A percentile compares a stretch with the other conserved stretches of the same genome.
Conservation (phyloP, 2,113 vertebrate genomes). For the Phyllopteryx taeniolatus region DNA sequence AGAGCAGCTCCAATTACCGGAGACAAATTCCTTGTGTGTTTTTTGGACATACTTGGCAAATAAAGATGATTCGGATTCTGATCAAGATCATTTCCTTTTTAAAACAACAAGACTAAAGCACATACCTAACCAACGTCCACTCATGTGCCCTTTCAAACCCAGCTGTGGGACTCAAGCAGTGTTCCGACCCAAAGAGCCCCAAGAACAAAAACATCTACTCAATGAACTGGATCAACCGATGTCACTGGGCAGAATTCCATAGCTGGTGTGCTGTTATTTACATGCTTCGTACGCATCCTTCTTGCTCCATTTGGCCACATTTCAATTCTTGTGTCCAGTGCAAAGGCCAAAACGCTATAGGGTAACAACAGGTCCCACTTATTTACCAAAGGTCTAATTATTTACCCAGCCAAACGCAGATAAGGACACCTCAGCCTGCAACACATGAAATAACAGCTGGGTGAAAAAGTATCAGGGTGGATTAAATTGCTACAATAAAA, state of each 20-base stretch:
- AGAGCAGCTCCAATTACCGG: too few species aligned
- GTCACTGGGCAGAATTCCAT: background rate
- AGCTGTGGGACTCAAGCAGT: background rate
- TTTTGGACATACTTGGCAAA: too few species aligned
- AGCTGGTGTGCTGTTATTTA: background rate
- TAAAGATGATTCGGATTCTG: too few species aligned
- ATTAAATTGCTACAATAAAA: background rate
- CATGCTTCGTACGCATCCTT: slow-evolving; percentile 19
- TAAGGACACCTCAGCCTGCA: slow-evolving; percentile 16
- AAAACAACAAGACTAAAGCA: background rate
- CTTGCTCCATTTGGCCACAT: slow-evolving; percentile 23
- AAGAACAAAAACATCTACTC: background rate
- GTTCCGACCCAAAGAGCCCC: background rate
- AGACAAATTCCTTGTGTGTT: too few species aligned
- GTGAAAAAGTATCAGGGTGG: background rate
- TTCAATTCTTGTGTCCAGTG: slow-evolving; percentile 33
- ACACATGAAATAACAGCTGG: slow-evolving; percentile 18
- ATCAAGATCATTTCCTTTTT: background rate
- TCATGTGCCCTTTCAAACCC: background rate
- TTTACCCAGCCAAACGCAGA: slow-evolving; percentile 55
- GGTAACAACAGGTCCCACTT: slow-evolving; percentile 36
- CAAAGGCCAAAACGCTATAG: slow-evolving; percentile 58
- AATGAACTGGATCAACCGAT: background rate
- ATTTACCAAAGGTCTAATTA: slow-evolving; percentile 72
- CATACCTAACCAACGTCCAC: background rate